A percentile compares a stretch with the other conserved stretches of the same genome.
phyloP scores from a whole-genome alignment of 2,888 invertebrate genomes.

The Dascillus cervinus region DNA sequence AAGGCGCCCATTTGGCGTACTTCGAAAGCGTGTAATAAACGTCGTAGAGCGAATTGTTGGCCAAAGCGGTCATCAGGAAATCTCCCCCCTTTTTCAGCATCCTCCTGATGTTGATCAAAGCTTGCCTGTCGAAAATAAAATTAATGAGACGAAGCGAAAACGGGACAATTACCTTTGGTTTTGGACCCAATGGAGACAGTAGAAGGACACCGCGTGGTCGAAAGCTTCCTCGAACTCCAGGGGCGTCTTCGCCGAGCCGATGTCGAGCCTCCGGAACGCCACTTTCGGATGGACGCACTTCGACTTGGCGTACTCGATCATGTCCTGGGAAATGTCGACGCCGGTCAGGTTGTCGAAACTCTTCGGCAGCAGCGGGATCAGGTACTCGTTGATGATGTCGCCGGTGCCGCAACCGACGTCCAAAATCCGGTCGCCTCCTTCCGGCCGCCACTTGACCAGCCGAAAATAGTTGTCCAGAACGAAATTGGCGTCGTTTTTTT shows the following conservation, averaged over 20 bases:
- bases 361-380: constrained; percentile 54
- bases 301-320: constrained; percentile 60
- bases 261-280: constrained; percentile 51
- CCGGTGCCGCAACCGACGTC: constrained; percentile 75
- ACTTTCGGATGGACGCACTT: constrained; percentile 44
- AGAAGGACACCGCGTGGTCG: constrained; percentile 68
- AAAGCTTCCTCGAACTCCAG: constrained; percentile 46
- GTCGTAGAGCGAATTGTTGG: constrained; percentile 60
- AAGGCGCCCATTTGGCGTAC: constrained; percentile 50
- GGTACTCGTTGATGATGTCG: constrained; percentile 55
- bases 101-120: constrained; percentile 56
- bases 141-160: neutral
- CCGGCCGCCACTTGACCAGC: constrained; percentile 43
- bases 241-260: constrained; percentile 47
- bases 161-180: constrained; percentile 55
- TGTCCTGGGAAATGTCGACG: constrained; percentile 61
- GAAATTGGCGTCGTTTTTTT: constrained; percentile 57
- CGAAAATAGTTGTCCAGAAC: constrained; percentile 57
- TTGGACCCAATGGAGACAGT: constrained; percentile 72
- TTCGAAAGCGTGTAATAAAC: constrained; percentile 56
- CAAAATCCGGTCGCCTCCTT: constrained; percentile 46
- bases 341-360: constrained; percentile 51
- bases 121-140: constrained; percentile 34
- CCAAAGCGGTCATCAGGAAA: constrained; percentile 60
- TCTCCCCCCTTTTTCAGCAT: constrained; percentile 62